Percentiles rank a stretch among this genome's conserved stretches.
Evolutionary conservation across 64 coral and sea anemone genomes (phyloP).

Genomic region (Cladopsammia gracilis): DNA sequence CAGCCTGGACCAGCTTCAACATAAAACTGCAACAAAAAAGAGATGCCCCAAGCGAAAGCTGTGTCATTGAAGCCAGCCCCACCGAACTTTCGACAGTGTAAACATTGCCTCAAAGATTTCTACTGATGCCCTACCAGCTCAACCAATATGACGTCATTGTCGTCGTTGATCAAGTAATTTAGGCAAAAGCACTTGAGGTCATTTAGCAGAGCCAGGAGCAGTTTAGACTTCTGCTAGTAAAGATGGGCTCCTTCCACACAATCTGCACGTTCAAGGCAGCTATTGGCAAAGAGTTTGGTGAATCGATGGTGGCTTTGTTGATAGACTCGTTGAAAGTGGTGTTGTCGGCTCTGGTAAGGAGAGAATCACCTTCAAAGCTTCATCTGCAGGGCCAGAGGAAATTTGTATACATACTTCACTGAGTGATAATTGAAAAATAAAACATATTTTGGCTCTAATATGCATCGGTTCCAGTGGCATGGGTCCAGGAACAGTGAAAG

Average conservation of each 20-base stretch:
- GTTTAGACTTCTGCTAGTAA: slow-evolving; percentile 38
- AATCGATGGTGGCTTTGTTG: slow-evolving; percentile 47
- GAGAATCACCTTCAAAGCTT: too few species aligned
- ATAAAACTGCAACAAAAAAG: slow-evolving; percentile 22
- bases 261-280: slow-evolving; percentile 59
- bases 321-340: slow-evolving; percentile 61
- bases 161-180: slow-evolving; percentile 45
- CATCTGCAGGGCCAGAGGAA: too few species aligned
- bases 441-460: not conserved
- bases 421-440: not conserved
- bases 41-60: slow-evolving; percentile 20
- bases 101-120: slow-evolving; percentile 56
- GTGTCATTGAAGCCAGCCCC: slow-evolving; percentile 71
- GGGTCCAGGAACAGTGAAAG: not conserved
- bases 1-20: slow-evolving; percentile 76
- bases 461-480: not conserved
- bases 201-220: slow-evolving; percentile 42
- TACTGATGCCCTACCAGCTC: slow-evolving; percentile 52
- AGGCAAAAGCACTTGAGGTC: slow-evolving; percentile 56
- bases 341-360: slow-evolving; percentile 35
- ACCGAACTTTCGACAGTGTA: slow-evolving; percentile 81
- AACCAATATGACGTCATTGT: slow-evolving; percentile 51
- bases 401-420: not conserved
- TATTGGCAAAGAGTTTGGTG: slow-evolving; percentile 67
- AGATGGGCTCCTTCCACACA: slow-evolving; percentile 51